Conservation (phyloP, 2,113 vertebrate genomes). For the Sarotherodon lohbergeri region DNA sequence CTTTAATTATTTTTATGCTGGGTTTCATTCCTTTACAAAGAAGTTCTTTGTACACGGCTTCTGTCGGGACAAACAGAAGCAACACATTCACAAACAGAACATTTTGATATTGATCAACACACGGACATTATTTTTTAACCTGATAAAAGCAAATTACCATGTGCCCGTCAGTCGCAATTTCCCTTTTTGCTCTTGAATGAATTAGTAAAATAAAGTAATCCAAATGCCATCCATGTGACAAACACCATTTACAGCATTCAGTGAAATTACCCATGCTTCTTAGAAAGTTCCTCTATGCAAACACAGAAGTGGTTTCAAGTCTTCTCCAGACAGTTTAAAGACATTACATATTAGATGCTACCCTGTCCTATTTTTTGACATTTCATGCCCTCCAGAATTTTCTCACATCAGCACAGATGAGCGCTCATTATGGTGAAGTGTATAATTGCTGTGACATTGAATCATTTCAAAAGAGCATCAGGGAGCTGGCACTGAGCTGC, state of each 20-base stretch:
- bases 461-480: neutral
- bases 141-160: neutral
- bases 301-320: neutral
- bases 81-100: neutral
- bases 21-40: neutral
- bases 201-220: neutral
- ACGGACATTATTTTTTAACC: neutral
- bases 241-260: neutral
- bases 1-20: neutral
- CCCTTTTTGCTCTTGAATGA: neutral
- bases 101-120: neutral
- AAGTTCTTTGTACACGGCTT: neutral
- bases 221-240: neutral
- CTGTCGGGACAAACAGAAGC: neutral
- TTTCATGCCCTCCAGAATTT: neutral
- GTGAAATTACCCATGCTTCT: neutral
- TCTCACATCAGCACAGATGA: neutral
- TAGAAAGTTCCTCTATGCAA: neutral
- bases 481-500: neutral
- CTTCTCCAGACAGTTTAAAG: neutral
- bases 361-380: neutral
- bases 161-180: neutral
- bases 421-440: neutral
- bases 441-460: constrained; percentile 15
- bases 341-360: neutral